Evolutionary conservation across 2,113 vertebrate genomes (phyloP).

Genomic region (Anolis sagrei): DNA sequence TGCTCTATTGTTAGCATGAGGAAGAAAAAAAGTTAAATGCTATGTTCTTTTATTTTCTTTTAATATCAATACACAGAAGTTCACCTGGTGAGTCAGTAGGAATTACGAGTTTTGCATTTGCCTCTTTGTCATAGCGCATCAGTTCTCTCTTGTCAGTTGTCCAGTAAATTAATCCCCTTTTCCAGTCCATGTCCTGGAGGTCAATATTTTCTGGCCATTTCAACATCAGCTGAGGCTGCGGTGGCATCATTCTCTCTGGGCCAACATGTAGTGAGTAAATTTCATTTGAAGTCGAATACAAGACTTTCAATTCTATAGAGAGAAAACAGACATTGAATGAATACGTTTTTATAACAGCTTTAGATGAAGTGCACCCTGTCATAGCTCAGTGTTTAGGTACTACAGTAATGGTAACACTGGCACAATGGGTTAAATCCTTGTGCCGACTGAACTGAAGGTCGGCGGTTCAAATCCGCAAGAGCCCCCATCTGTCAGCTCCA

Average conservation of each 20-base stretch:
- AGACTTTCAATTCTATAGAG: slow-evolving; percentile 79
- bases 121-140: slow-evolving; percentile 69
- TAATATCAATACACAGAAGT: background rate
- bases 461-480: too few relatives aligned
- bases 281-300: slow-evolving; percentile 75
- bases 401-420: background rate
- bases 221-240: slow-evolving; percentile 57
- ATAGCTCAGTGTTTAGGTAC: background rate
- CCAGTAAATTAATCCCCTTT: slow-evolving; percentile 83
- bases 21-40: background rate
- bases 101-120: slow-evolving; percentile 73
- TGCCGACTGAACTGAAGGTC: too few relatives aligned
- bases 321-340: background rate
- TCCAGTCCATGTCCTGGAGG: slow-evolving; percentile 88
- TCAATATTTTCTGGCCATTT: slow-evolving; percentile 72
- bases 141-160: slow-evolving; percentile 79
- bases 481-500: too few relatives aligned
- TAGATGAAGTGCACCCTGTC: background rate
- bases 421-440: too few relatives aligned
- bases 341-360: background rate
- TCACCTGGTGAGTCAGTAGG: slow-evolving; percentile 78
- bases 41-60: background rate
- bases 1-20: background rate
- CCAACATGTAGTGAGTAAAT: slow-evolving; percentile 81
- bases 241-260: slow-evolving; percentile 45